Conservation (phyloP, 2,888 invertebrate genomes). For the Nomada ruficornis region DNA sequence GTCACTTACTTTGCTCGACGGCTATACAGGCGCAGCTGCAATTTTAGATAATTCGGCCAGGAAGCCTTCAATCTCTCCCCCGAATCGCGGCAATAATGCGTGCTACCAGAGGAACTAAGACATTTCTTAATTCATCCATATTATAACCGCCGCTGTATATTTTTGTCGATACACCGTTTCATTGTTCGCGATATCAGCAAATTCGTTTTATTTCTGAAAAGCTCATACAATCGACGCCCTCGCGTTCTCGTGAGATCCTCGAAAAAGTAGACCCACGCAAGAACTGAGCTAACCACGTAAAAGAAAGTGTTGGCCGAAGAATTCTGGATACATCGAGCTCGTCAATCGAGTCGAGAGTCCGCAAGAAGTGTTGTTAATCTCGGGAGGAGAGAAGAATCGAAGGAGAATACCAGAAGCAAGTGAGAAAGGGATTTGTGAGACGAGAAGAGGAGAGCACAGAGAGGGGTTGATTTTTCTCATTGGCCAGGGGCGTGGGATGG, state of each 20-base stretch:
- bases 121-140: no score
- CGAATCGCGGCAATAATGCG: not conserved
- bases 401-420: slow-evolving; percentile 28
- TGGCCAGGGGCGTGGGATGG: slow-evolving; percentile 76
- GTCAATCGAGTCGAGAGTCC: not conserved
- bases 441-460: slow-evolving; percentile 33
- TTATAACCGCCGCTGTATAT: no score
- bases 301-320: not conserved
- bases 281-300: no score
- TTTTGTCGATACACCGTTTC: no score
- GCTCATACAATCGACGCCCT: no score
- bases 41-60: slow-evolving; percentile 14
- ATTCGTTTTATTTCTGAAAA: no score
- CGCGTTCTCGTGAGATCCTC: no score
- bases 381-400: slow-evolving; percentile 14
- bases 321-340: not conserved
- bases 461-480: slow-evolving; percentile 79
- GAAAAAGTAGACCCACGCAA: no score
- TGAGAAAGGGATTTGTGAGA: slow-evolving; percentile 20
- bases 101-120: no score
- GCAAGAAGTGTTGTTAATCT: slow-evolving; percentile 7
- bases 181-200: no score
- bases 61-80: not conserved
- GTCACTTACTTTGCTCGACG: slow-evolving; percentile 2
- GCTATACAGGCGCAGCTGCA: not conserved